A percentile compares a stretch with the other conserved stretches of the same genome.
Evolutionary conservation across 2,888 invertebrate genomes (phyloP).

Genomic region (Ecliptopera silaceata): DNA sequence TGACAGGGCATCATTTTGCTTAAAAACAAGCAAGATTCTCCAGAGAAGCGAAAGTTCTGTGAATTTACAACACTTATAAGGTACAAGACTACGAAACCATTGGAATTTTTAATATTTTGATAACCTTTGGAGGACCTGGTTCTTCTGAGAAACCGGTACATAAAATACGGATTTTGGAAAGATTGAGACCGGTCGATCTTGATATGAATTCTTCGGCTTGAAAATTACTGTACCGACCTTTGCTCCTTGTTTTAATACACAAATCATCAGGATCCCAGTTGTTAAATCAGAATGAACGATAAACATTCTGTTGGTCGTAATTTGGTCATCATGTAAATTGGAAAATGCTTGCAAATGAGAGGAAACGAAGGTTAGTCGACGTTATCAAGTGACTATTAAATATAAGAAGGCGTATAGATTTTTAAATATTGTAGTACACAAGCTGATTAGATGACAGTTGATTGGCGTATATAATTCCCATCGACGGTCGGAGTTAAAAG

Average conservation of each 20-base stretch:
- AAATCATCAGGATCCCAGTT: slow-evolving; percentile 34
- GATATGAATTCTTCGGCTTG: not conserved
- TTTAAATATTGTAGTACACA: slow-evolving; percentile 9
- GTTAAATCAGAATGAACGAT: slow-evolving; percentile 34
- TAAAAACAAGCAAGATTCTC: no score
- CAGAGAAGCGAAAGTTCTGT: no score
- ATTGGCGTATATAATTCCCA: slow-evolving; percentile 15
- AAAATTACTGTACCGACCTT: not conserved
- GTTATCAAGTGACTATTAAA: slow-evolving; percentile 19
- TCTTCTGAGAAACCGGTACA: no score
- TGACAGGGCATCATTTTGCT: no score
- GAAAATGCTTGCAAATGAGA: slow-evolving; percentile 41
- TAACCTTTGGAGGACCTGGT: no score
- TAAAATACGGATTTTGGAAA: no score
- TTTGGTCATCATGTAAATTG: slow-evolving; percentile 45
- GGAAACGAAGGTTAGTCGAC: slow-evolving; percentile 40
- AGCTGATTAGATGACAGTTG: slow-evolving; percentile 11
- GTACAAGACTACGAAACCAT: no score
- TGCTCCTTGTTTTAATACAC: slow-evolving; percentile 21
- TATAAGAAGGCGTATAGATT: slow-evolving; percentile 8
- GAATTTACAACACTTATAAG: no score
- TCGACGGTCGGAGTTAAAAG: slow-evolving; percentile 9
- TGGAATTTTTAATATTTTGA: no score
- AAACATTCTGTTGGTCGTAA: slow-evolving; percentile 33
- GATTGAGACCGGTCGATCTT: not conserved